Conservation (phyloP, 2,797 vertebrate genomes). For the Sebastolobus alascanus region DNA sequence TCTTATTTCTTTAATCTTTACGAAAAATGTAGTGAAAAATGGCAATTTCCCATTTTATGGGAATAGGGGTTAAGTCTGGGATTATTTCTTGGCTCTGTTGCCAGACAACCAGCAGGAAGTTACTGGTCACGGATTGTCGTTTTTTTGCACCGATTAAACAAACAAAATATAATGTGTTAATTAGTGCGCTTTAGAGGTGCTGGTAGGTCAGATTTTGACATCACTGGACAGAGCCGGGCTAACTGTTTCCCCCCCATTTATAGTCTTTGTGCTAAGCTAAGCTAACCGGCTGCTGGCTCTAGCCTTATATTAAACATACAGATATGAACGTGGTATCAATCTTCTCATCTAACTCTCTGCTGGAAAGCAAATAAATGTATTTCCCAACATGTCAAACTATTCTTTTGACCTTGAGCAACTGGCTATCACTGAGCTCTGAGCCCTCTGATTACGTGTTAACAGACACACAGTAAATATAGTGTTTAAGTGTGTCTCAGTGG, state of each 20-base stretch:
- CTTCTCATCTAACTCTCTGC: background rate
- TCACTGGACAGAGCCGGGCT: background rate
- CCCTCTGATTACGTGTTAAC: background rate
- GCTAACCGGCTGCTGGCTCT: background rate
- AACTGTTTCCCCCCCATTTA: background rate
- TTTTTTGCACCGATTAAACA: background rate
- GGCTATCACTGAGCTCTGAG: background rate
- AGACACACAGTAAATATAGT: slow-evolving; percentile 16
- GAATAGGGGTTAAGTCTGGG: background rate
- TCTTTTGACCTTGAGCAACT: slow-evolving; percentile 9
- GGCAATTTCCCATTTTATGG: background rate
- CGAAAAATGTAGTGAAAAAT: background rate
- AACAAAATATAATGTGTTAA: background rate
- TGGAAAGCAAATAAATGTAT: background rate
- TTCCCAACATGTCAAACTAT: background rate
- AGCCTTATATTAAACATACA: background rate
- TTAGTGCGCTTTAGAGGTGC: background rate
- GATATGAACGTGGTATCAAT: background rate
- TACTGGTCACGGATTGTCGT: background rate
- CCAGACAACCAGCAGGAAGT: background rate
- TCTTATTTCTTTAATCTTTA: background rate
- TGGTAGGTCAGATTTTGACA: background rate
- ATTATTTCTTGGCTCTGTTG: background rate
- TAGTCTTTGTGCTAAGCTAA: background rate
- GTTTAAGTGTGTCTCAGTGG: background rate